Percentiles rank a stretch among this genome's conserved stretches.
These are phyloP conservation scores for Acridotheres tristis DNA, from an alignment of 2,797 vertebrate genomes.

Conservation along the genomic window DNA sequence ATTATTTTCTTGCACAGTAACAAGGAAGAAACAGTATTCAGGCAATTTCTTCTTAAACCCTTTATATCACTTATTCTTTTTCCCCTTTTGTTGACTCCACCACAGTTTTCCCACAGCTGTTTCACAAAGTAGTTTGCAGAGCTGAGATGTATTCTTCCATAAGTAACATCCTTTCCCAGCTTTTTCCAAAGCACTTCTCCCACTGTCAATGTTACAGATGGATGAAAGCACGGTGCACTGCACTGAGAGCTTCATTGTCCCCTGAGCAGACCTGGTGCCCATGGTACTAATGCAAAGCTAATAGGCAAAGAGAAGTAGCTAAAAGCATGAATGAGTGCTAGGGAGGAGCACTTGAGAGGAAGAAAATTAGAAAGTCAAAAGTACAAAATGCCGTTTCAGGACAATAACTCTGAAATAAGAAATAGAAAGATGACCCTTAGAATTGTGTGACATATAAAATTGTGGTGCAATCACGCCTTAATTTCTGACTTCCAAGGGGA, in stretches of 20 bases:
- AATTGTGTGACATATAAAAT: background rate
- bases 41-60: background rate
- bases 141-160: background rate
- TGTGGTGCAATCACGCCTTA: accelerated
- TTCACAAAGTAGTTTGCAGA: background rate
- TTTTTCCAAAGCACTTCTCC: background rate
- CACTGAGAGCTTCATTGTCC: background rate
- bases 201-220: background rate
- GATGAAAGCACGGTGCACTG: background rate
- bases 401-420: background rate
- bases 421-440: background rate
- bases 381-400: background rate
- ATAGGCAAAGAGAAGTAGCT: background rate
- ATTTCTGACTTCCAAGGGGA: background rate
- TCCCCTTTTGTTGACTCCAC: background rate
- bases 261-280: background rate
- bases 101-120: background rate
- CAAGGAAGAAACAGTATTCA: background rate
- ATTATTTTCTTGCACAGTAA: background rate
- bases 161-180: background rate
- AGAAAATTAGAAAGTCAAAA: background rate
- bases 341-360: background rate
- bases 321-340: background rate
- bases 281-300: background rate
- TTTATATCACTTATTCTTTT: background rate